Percentiles rank a stretch among this genome's conserved stretches.
These are phyloP conservation scores for Ormia ochracea DNA, from an alignment of 2,888 invertebrate genomes.

Conservation along the genomic window DNA sequence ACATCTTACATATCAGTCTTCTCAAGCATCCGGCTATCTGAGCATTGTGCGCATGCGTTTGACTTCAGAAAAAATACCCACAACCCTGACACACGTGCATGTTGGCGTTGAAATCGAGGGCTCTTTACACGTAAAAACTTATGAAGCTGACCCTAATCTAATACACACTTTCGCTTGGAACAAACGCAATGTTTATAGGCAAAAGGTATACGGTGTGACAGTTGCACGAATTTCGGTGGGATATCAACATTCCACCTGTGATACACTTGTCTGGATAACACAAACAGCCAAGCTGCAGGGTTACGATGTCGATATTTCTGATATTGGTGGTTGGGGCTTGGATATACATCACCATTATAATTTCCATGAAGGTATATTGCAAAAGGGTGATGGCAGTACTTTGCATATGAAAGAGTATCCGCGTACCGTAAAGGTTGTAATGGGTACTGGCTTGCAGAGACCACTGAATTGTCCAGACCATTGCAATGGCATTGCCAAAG, in stretches of 20 bases:
- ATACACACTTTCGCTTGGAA: conserved; percentile 99
- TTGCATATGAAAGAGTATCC: conserved; percentile 95
- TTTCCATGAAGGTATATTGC: conserved; percentile 97
- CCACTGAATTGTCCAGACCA: conserved; percentile 90
- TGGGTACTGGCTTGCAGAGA: conserved; percentile 94
- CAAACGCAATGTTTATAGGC: conserved; percentile 97
- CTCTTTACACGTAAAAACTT: conserved; percentile 91
- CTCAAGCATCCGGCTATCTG: conserved; percentile 94
- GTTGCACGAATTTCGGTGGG: conserved; percentile 93
- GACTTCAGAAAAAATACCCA: conserved; percentile 87
- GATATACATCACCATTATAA: conserved; percentile 99
- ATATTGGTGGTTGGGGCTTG: conserved; percentile 98
- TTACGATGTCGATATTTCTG: conserved; percentile 96
- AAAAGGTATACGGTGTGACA: conserved; percentile 94
- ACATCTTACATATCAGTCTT: conserved; percentile 96
- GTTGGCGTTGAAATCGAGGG: conserved; percentile 96
- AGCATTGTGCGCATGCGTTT: conserved; percentile 94
- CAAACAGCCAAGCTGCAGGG: conserved; percentile 96
- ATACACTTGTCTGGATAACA: conserved; percentile 94
- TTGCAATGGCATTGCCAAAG: conserved; percentile 90
- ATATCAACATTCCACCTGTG: conserved; percentile 93
- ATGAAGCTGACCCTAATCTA: conserved; percentile 96
- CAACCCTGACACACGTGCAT: conserved; percentile 90
- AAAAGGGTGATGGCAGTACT: conserved; percentile 97
- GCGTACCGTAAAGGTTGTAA: conserved; percentile 91